Evolutionary conservation across 2,113 vertebrate genomes (phyloP).

Genomic region (Peucedramus taeniatus): DNA sequence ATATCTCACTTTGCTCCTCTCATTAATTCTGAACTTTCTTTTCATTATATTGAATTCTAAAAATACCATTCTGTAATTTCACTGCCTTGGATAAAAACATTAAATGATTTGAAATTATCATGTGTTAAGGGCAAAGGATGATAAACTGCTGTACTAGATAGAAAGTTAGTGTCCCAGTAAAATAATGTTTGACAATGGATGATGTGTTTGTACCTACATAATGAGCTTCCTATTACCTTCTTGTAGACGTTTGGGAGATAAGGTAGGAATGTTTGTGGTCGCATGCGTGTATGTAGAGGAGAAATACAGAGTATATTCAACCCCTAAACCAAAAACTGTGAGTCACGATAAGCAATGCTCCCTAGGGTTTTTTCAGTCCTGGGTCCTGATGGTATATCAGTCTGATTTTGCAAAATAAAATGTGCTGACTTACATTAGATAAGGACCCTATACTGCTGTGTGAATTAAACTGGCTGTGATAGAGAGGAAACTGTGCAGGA

Average conservation of each 20-base stretch:
- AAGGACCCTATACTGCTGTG: not conserved
- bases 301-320: rapidly evolving
- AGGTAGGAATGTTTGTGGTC: not conserved
- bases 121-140: not conserved
- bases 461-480: not conserved
- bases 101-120: not conserved
- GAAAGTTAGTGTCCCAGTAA: not conserved
- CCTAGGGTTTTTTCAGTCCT: not conserved
- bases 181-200: not conserved
- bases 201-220: not conserved
- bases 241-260: not conserved
- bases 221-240: not conserved
- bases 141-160: not conserved
- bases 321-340: not conserved
- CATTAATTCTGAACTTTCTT: slow-evolving; percentile 33
- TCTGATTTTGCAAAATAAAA: not conserved
- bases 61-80: slow-evolving; percentile 37
- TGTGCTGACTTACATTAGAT: not conserved
- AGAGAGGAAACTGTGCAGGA: not conserved
- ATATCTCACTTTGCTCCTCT: not conserved
- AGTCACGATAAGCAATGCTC: not conserved
- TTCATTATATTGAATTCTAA: slow-evolving; percentile 23
- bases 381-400: not conserved
- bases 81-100: slow-evolving; percentile 7
- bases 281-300: not conserved